Evolutionary conservation across 1,140 invertebrate genomes (phyloP).

Genomic region (Drosophila arizonae): DNA sequence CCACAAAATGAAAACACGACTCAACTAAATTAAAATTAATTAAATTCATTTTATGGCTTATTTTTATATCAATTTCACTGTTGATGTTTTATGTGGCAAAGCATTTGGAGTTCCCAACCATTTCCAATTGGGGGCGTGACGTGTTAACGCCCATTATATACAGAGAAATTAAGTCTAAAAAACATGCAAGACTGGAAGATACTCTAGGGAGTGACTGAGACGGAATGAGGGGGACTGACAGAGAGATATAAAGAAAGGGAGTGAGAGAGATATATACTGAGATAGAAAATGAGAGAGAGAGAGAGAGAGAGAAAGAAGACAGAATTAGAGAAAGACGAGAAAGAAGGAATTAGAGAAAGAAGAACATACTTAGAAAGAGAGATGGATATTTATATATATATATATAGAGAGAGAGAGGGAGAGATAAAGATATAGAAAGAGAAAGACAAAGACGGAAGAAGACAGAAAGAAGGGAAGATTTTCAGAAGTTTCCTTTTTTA

Average conservation of each 20-base stretch:
- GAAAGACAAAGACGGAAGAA: no score
- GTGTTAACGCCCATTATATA: neutral
- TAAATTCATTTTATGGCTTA: neutral
- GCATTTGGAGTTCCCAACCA: neutral
- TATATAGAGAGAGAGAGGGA: no score
- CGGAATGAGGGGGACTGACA: neutral
- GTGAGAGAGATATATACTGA: no score
- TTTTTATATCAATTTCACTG: neutral
- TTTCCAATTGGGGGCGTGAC: neutral
- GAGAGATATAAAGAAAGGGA: neutral
- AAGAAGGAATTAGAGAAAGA: no score
- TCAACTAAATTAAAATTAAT: conserved; percentile 1
- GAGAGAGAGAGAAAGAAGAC: no score
- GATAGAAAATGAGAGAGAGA: no score
- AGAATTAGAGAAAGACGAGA: no score
- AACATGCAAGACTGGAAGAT: neutral
- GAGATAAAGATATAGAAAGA: no score
- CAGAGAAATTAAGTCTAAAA: neutral
- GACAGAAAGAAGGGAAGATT: no score
- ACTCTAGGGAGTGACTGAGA: neutral
- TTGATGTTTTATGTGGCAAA: conserved; percentile 2
- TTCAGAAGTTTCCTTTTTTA: no score
- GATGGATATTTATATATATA: no score
- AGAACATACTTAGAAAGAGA: no score
- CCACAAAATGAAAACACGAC: conserved; percentile 1